Evolutionary conservation across 2,113 vertebrate genomes (phyloP), one percentile per base, ranked within the genome.

Genomic region (Taxidea taxus): DNA sequence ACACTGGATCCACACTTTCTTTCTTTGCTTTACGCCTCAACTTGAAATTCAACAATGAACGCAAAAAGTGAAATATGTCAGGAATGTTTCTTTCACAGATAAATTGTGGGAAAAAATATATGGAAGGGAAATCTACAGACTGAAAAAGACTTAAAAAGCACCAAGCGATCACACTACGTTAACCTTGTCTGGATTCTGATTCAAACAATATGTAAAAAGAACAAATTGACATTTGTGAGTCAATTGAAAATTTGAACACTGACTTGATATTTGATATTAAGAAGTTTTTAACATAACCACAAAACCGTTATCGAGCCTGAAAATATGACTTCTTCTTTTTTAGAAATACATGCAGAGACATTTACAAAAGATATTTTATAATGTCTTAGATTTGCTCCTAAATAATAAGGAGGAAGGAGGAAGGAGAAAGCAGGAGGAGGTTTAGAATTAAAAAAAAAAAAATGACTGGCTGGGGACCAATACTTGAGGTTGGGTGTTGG

Each of bases 111-210:
- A 29, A 37, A 25, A 56, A 20, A 21, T 4, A 9, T 5, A 3
- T 1, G 51, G 5, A 15, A 44, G 39, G 27, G 27, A 62, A 56
- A 39, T 29, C 5, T 44, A 1, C 25, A 4, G 83, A 49, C 0
- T 9, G 37, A 78, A 86, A 20, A 54, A 51, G 25, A 62, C 47
- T 60, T 60, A 1, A 4, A 44, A 64, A 64, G 6, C 0, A 7
- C 12, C 78, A 14, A 5, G 21, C 2, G 0, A 1, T 75, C 64
- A 9, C 21, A 49, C 25, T 6, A 51, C 0, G 13, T 9, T 11
- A 21, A 8, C 37, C 54, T 10, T 13, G 7, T 31, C 27, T 39
- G 31, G 66, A 68, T 51, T 77, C 29, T 1, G 13, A 54, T 56
- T 86, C 75, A 44, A 74, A 42, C 27, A 29, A 47, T n/a, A 49